phyloP scores from a whole-genome alignment of 2,113 vertebrate species.

The Vireo altiloquus region DNA sequence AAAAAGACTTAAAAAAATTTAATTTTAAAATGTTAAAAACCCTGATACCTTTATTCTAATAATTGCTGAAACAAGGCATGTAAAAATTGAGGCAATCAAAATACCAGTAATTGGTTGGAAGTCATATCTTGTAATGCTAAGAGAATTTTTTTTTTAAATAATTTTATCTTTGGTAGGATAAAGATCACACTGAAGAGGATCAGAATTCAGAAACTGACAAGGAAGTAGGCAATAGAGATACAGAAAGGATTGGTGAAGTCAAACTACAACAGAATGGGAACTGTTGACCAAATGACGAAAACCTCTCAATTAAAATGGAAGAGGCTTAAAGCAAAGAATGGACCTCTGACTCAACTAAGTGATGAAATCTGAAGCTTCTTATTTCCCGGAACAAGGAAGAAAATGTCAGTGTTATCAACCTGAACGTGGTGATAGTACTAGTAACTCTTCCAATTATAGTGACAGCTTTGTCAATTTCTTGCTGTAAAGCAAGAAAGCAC shows the following conservation, averaged over 20 bases:
- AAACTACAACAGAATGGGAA: constrained; percentile 84
- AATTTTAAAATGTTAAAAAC: not conserved
- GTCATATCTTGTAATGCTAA: not conserved
- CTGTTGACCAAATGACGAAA: constrained; percentile 76
- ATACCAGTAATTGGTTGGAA: not conserved
- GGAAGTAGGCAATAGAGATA: constrained; percentile 66
- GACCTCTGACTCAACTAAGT: constrained; percentile 11
- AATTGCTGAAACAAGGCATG: not conserved
- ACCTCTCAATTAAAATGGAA: constrained; percentile 63
- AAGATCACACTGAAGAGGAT: constrained; percentile 69
- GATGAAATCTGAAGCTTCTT: constrained; percentile 66
- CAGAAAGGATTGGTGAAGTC: constrained; percentile 67
- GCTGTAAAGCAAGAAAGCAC: constrained; percentile 55
- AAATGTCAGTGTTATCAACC: constrained; percentile 47
- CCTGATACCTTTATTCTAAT: not conserved
- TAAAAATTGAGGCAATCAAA: not conserved
- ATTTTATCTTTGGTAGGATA: constrained; percentile 65
- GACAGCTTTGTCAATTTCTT: constrained; percentile 59
- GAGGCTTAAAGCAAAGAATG: constrained; percentile 45
- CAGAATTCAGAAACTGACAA: constrained; percentile 68
- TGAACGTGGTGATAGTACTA: constrained; percentile 13
- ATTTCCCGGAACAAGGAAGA: constrained; percentile 54
- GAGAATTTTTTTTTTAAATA: not conserved
- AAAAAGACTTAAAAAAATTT: not conserved
- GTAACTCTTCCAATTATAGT: constrained; percentile 48